These are phyloP conservation scores for Allacma fusca DNA, from an alignment of 2,888 invertebrate species.

Conservation along the genomic window DNA sequence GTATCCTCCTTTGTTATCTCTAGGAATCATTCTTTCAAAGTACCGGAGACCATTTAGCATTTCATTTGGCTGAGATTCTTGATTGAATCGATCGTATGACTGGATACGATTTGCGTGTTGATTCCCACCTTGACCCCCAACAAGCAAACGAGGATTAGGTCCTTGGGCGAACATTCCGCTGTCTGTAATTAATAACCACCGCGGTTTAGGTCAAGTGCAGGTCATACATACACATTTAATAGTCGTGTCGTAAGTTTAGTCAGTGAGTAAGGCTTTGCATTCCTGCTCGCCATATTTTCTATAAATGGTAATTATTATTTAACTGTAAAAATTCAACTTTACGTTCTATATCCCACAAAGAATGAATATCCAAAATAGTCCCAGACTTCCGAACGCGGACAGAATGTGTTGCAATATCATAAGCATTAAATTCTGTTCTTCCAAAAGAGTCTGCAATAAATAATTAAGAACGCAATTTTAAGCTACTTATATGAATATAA, in stretches of 20 bases:
- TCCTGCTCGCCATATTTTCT: too few species aligned
- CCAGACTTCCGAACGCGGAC: slow-evolving; percentile 70
- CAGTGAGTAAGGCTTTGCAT: too few species aligned
- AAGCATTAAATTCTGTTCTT: slow-evolving; percentile 28
- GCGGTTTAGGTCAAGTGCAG: too few species aligned
- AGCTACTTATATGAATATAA: too few species aligned
- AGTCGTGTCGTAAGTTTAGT: too few species aligned
- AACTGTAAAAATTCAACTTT: slow-evolving; percentile 21
- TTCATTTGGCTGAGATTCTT: slow-evolving; percentile 69
- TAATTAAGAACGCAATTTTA: too few species aligned
- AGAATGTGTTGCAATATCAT: slow-evolving; percentile 65
- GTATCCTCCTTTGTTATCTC: slow-evolving; percentile 62
- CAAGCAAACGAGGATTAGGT: slow-evolving; percentile 21
- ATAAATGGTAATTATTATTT: too few species aligned
- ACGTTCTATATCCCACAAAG: slow-evolving; percentile 67
- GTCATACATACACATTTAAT: too few species aligned
- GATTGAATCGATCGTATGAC: slow-evolving; percentile 69
- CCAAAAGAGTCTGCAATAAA: slow-evolving; percentile 23
- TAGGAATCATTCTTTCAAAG: slow-evolving; percentile 64
- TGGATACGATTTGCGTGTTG: slow-evolving; percentile 64
- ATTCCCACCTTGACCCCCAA: slow-evolving; percentile 41
- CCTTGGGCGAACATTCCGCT: slow-evolving; percentile 50
- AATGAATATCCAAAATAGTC: slow-evolving; percentile 69
- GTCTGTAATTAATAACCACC: slow-evolving; percentile 45
- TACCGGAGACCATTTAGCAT: slow-evolving; percentile 69